phyloP scores from a whole-genome alignment of 2,888 invertebrate genomes.

The Gibbula magus region DNA sequence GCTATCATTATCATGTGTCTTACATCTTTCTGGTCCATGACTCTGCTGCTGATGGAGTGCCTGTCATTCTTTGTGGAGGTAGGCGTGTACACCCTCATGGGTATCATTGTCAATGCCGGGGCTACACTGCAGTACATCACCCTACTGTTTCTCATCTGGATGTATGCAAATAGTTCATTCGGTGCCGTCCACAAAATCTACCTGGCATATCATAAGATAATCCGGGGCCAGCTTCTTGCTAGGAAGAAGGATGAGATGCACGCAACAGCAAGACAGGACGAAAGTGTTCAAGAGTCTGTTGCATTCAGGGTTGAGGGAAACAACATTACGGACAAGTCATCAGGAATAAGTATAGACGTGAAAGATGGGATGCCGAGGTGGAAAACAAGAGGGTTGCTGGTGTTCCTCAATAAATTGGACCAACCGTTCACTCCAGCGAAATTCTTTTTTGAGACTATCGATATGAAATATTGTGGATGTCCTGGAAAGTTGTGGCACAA shows the following conservation, averaged over 20 bases:
- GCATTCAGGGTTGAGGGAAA: slow-evolving; percentile 61
- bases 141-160: slow-evolving; percentile 55
- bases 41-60: slow-evolving; percentile 65
- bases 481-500: slow-evolving; percentile 58
- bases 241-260: slow-evolving; percentile 47
- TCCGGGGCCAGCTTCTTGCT: slow-evolving; percentile 33
- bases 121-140: slow-evolving; percentile 62
- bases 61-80: slow-evolving; percentile 69
- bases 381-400: slow-evolving; percentile 55
- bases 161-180: slow-evolving; percentile 67
- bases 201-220: slow-evolving; percentile 63
- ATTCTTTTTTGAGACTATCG: slow-evolving; percentile 55
- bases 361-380: slow-evolving; percentile 44
- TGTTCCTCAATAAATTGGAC: slow-evolving; percentile 60
- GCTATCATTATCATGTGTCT: slow-evolving; percentile 53
- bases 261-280: slow-evolving; percentile 39
- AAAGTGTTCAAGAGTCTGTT: slow-evolving; percentile 57
- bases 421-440: slow-evolving; percentile 57
- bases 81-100: slow-evolving; percentile 66
- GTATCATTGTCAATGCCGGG: slow-evolving; percentile 68
- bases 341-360: slow-evolving; percentile 29
- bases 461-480: slow-evolving; percentile 56
- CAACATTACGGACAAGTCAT: slow-evolving; percentile 36
- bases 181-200: slow-evolving; percentile 64
- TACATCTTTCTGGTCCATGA: slow-evolving; percentile 57